Conservation (phyloP, 1,140 invertebrate species). For the Cephus cinctus region DNA sequence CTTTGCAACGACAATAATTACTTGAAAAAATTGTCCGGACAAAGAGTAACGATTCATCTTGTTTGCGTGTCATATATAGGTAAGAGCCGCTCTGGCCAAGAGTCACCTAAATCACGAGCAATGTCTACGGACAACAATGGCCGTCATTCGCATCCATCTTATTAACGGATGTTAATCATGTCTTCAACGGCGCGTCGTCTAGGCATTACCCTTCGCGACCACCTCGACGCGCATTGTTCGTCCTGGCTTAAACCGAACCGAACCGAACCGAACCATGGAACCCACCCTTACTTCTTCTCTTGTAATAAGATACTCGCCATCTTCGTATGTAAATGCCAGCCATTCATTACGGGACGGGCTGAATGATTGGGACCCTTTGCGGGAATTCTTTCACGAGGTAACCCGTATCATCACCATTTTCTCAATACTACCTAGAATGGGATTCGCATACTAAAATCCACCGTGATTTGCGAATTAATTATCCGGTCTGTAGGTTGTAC, state of each 20-base stretch:
- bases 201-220: conserved; percentile 51
- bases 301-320: conserved; percentile 58
- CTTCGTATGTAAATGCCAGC: conserved; percentile 56
- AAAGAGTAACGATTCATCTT: no score
- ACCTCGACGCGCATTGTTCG: conserved; percentile 52
- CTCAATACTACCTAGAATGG: no score
- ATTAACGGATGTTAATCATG: conserved; percentile 58
- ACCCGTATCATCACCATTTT: conserved; percentile 40
- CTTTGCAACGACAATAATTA: conserved; percentile 2
- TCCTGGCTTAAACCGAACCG: conserved; percentile 16
- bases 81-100: no score
- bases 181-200: conserved; percentile 54
- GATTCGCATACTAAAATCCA: no score
- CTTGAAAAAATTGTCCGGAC: not conserved
- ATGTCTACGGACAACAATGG: conserved; percentile 49
- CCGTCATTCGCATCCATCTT: conserved; percentile 52
- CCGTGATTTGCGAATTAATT: no score
- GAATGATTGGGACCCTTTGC: conserved; percentile 53
- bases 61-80: no score
- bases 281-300: conserved; percentile 36
- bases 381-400: conserved; percentile 50
- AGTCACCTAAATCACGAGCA: conserved; percentile 38
- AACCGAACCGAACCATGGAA: conserved; percentile 22
- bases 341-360: conserved; percentile 54
- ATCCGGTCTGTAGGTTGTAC: no score